Conservation (phyloP, 2,113 vertebrate species). For the Cebidichthys violaceus region DNA sequence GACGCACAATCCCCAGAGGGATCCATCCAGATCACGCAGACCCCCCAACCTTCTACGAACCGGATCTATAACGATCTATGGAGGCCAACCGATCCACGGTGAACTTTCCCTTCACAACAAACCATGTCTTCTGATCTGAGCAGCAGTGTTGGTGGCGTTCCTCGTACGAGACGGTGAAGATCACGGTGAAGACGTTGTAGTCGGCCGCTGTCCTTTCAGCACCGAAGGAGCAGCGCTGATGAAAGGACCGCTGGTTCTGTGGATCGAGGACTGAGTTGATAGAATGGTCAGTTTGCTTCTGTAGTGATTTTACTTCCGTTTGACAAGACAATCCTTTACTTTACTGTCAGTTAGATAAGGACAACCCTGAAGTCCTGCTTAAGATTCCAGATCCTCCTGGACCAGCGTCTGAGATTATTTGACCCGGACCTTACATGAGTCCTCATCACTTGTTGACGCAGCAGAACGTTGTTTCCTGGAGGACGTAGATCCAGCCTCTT, state of each 20-base stretch:
- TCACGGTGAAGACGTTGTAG: background rate
- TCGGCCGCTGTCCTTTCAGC: constrained; percentile 20
- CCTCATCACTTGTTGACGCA: background rate
- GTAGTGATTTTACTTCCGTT: background rate
- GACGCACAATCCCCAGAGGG: background rate
- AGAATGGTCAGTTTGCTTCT: background rate
- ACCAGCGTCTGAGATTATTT: background rate
- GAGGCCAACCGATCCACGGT: background rate
- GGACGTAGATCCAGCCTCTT: background rate
- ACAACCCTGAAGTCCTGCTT: background rate
- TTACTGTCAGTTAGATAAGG: background rate
- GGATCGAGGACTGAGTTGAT: background rate
- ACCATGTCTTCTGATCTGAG: background rate
- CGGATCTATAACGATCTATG: background rate
- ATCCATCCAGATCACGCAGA: constrained; percentile 27
- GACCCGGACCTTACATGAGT: background rate
- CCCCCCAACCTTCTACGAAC: background rate
- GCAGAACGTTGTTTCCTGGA: background rate
- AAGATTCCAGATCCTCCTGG: background rate
- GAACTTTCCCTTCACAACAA: background rate
- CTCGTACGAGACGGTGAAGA: background rate
- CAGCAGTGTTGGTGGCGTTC: background rate
- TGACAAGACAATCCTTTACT: background rate
- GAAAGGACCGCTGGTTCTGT: background rate
- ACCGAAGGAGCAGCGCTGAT: background rate